These are phyloP conservation scores for Cyaniris semiargus DNA, from an alignment of 2,888 invertebrate genomes.

Conservation along the genomic window DNA sequence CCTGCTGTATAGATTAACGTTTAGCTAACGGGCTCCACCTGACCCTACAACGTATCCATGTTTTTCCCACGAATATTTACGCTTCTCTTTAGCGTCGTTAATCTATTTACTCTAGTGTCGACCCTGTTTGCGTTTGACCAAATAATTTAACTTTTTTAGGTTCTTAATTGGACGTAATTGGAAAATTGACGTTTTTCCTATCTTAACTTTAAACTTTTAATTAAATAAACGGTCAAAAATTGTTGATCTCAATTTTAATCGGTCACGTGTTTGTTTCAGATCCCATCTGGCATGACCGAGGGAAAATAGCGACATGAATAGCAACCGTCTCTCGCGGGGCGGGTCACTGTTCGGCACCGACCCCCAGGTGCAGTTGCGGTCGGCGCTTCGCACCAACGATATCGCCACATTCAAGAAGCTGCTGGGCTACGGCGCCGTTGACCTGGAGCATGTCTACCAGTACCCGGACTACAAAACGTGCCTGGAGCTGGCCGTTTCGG, in stretches of 20 bases:
- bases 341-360: slow-evolving; percentile 71
- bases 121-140: slow-evolving; percentile 23
- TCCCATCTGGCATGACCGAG: slow-evolving; percentile 68
- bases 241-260: slow-evolving; percentile 47
- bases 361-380: slow-evolving; percentile 73
- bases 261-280: slow-evolving; percentile 61
- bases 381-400: slow-evolving; percentile 77
- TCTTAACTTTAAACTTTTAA: slow-evolving; percentile 46
- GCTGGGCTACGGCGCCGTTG: slow-evolving; percentile 67
- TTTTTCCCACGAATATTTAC: slow-evolving; percentile 62
- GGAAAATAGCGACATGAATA: slow-evolving; percentile 75
- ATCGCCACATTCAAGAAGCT: slow-evolving; percentile 74
- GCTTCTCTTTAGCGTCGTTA: slow-evolving; percentile 55
- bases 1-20: slow-evolving; percentile 45
- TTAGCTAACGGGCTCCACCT: slow-evolving; percentile 39
- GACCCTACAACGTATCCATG: slow-evolving; percentile 47
- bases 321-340: slow-evolving; percentile 63
- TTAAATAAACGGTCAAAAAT: slow-evolving; percentile 54
- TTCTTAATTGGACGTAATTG: slow-evolving; percentile 57
- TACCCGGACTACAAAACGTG: slow-evolving; percentile 82
- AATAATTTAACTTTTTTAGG: slow-evolving; percentile 27
- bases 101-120: slow-evolving; percentile 39
- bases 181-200: slow-evolving; percentile 53
- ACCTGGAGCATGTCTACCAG: slow-evolving; percentile 78
- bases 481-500: slow-evolving; percentile 79